phyloP scores from a whole-genome alignment of 1,140 invertebrate species.

The Trachelipus rathkii region DNA sequence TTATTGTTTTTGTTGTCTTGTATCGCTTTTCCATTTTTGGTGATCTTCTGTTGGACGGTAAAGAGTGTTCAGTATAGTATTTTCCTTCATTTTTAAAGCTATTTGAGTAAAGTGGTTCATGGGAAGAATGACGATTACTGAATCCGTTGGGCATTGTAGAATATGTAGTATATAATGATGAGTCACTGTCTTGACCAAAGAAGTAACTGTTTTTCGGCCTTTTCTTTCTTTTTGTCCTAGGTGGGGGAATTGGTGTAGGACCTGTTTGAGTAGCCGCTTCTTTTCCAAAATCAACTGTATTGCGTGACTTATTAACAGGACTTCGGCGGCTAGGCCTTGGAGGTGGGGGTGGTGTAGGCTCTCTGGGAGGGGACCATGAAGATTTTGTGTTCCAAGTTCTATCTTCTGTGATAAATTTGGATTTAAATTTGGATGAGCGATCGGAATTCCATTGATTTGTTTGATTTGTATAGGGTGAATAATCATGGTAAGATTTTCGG shows the following conservation, averaged over 20 bases:
- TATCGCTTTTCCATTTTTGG: slow-evolving; percentile 37
- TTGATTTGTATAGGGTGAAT: neutral
- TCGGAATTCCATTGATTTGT: slow-evolving; percentile 28
- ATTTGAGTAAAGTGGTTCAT: neutral
- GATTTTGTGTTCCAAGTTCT: neutral
- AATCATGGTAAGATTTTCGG: slow-evolving; percentile 11
- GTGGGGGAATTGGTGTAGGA: slow-evolving; percentile 40
- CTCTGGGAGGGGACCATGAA: slow-evolving; percentile 6
- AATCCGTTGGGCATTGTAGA: neutral
- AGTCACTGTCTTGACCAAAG: slow-evolving; percentile 39
- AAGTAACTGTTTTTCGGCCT: slow-evolving; percentile 41
- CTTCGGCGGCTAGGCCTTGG: slow-evolving; percentile 26
- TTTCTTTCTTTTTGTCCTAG: slow-evolving; percentile 39
- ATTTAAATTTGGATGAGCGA: neutral
- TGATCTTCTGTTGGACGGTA: slow-evolving; percentile 9
- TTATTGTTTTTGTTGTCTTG: slow-evolving; percentile 42
- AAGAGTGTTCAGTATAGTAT: neutral
- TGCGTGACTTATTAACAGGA: neutral
- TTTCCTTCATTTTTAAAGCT: neutral
- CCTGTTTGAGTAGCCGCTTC: slow-evolving; percentile 34
- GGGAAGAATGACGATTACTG: neutral
- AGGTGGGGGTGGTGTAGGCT: slow-evolving; percentile 31
- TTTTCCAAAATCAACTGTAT: neutral
- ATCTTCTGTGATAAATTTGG: no score
- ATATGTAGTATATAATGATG: slow-evolving; percentile 16